Base-by-base conservation (phyloP, 92 coral and sea anemone species). In the Plumapathes pennacea region DNA sequence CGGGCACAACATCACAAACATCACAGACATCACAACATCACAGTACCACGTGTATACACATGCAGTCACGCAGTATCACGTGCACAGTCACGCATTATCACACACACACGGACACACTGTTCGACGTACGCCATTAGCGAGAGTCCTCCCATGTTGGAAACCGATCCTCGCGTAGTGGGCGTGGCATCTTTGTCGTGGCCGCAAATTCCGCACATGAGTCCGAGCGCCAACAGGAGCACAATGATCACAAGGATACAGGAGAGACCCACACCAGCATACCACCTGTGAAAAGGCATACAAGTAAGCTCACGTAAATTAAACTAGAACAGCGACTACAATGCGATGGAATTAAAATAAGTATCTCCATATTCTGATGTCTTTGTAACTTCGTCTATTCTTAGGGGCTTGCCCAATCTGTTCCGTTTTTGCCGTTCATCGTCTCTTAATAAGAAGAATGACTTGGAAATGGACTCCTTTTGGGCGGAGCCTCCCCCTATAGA, bases 111-210 rank as follows among this genome's bases (percentile, higher is more conserved):
- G 25, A 26, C 3, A 23, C 22, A 29, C 12, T 32, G 38, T 11
- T 17, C 8, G 10, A 62, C 98, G 80, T 84, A 92, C 98, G 98
- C 99, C 99, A 94, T 94, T 1, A 94, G 72, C 54, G 83, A 84
- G 29, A 76, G 57, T 10, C 99, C 99, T 10, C 99, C 99, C 90
- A 81, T 69, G 76, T 88, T 83, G 10, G 99, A 94, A 1, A 94
- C 86, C 0, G 73, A 15, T 10, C 96, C 94, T 10, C 99, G 78
- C 12, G 78, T 80, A n/a, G 99, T 80, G 4, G 99, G 90, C 0
- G 74, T 74, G 28, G 81, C 80, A n/a, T 84, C 81, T 33, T 88
- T 89, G 53, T 84, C 88, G 32, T 88, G 66, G 10, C 99, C 99
- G 56, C 88, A 94, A 21, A 89, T 68, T 25, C 99, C 99, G 32